These are phyloP conservation scores for Myathropa florea DNA, from an alignment of 2,888 invertebrate species.

Conservation along the genomic window DNA sequence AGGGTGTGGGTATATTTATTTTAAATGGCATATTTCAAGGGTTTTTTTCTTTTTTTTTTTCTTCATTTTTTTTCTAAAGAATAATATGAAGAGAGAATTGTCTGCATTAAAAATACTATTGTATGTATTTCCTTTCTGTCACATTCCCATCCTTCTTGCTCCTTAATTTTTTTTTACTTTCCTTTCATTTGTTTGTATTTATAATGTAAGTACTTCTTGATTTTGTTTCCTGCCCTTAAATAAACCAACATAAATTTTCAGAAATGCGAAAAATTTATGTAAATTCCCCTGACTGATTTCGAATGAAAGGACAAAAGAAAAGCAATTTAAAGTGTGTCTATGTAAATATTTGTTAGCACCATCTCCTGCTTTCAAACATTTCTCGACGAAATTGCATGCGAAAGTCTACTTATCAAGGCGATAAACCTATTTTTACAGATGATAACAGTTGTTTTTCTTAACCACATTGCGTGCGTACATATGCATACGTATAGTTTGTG, in stretches of 20 bases:
- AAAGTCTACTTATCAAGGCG: neutral
- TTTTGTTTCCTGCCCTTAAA: neutral
- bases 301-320: conserved; percentile 10
- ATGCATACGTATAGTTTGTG: no score
- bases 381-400: neutral
- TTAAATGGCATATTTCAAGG: conserved; percentile 57
- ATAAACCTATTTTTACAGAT: neutral
- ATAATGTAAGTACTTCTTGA: neutral
- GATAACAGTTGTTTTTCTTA: neutral
- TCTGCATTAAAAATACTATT: conserved; percentile 28
- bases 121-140: neutral
- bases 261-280: conserved; percentile 12
- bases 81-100: conserved; percentile 26
- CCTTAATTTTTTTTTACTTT: neutral
- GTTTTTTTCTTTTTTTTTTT: conserved; percentile 29
- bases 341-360: conserved; percentile 22
- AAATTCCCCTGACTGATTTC: conserved; percentile 39
- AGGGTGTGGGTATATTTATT: conserved; percentile 34
- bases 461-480: no score
- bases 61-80: neutral
- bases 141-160: neutral
- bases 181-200: neutral
- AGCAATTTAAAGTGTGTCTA: conserved; percentile 36
- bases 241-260: neutral
- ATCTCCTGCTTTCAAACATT: neutral